Percentiles rank a stretch among this genome's conserved stretches.
Evolutionary conservation across 2,797 vertebrate genomes (phyloP).

Genomic region (Gila robusta): DNA sequence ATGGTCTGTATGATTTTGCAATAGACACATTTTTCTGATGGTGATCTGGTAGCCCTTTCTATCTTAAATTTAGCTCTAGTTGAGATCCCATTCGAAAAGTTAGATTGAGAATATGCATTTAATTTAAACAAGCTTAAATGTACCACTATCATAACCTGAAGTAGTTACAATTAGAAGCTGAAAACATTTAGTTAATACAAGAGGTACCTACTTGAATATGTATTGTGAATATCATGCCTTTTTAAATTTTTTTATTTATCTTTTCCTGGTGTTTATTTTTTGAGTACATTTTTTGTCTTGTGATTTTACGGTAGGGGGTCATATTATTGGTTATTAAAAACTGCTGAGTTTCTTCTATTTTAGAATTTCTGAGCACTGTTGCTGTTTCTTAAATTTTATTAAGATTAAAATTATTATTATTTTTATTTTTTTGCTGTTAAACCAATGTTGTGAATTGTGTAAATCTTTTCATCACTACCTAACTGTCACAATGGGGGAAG

Average conservation of each 20-base stretch:
- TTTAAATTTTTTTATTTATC: slow-evolving; percentile 8
- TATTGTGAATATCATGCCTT: slow-evolving; percentile 11
- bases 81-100: neutral
- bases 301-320: slow-evolving; percentile 9
- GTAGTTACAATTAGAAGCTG: neutral
- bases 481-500: neutral
- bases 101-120: too few species aligned
- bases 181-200: neutral
- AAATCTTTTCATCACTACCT: neutral
- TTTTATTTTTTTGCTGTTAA: neutral
- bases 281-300: neutral
- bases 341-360: neutral
- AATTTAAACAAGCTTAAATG: neutral
- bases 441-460: neutral
- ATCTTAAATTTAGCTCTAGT: neutral
- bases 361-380: neutral
- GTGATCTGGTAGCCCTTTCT: neutral
- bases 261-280: neutral
- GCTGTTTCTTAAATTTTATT: neutral
- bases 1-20: neutral
- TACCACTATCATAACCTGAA: neutral
- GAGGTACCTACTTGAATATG: neutral
- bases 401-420: neutral
- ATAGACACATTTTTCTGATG: neutral
- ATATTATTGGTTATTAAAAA: neutral